Base-by-base conservation (phyloP, 1,140 invertebrate species). In the Parasteatoda tepidariorum region DNA sequence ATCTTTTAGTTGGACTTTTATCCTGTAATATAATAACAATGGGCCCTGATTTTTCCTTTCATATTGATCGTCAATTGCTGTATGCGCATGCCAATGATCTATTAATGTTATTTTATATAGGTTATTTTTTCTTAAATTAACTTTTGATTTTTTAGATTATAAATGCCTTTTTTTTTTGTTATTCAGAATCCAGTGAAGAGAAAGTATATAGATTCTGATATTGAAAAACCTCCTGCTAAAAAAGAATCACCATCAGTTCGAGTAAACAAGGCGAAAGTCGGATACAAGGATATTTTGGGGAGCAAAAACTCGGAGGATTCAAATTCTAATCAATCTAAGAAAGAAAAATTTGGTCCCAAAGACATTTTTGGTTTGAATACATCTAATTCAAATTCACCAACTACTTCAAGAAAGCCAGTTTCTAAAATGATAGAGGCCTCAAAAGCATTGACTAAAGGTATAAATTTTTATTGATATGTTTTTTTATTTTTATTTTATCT, bases 261-360 rank as follows among this genome's bases (percentile, higher is more conserved):
- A 57, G 70, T n/a, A n/a, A 75, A 62, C 38, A 75, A 28, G 15
- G 57, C 59, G n/a, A 75, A 61, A 28, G 5, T 62, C 3, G 24
- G 28, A 4, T 59, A 64, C 38, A 83, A 57, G 31, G 66, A 74
- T 54, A 24, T 41, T 38, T 30, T 26, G 31, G 30, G 3, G 30
- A 22, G 9, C 18, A 59, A 75, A 13, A 41, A 26, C 13, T 15
- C 30, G 15, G 3, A 4, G 26, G n/a, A 26, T 34, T 28, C 15
- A 28, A 1, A 48, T 9, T 30, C 41, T 13, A n/a, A n/a, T n/a
- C n/a, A n/a, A n/a, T 0, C 15, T 22, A 57, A 24, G 15, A 57
- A 71, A 6, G 48, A 48, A 26, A 59, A 59, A n/a, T 48, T 48
- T 48, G 24, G 9, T 7, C n/a, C 2, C 2, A 59, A 59, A 7